Evolutionary conservation across 2,888 invertebrate species (phyloP).

Genomic region (Leptopilina syphax): DNA sequence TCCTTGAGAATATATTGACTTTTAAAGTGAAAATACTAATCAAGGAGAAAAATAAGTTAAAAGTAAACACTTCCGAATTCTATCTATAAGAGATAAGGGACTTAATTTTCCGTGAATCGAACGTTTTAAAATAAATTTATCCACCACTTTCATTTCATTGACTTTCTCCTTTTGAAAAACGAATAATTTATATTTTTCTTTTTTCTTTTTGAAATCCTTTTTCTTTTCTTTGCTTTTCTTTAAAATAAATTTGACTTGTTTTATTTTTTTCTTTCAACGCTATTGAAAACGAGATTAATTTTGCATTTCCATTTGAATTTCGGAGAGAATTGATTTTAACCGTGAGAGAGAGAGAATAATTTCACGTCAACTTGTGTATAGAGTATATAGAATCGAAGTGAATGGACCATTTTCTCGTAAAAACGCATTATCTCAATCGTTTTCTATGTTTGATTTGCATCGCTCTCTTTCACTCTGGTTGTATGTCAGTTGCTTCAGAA

Average conservation of each 20-base stretch:
- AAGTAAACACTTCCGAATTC: neutral
- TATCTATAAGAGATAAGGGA: neutral
- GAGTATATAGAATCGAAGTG: constrained; percentile 10
- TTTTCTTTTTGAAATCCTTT: constrained; percentile 8
- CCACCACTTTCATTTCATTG: neutral
- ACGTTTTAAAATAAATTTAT: neutral
- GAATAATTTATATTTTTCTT: neutral
- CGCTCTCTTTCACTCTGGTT: constrained; percentile 25
- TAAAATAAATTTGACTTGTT: neutral
- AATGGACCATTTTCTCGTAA: constrained; percentile 31
- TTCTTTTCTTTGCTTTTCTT: neutral
- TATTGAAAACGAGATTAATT: constrained; percentile 4
- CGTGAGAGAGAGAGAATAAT: neutral
- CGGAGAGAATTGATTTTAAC: constrained; percentile 17
- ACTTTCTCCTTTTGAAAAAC: neutral
- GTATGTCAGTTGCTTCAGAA: constrained; percentile 18
- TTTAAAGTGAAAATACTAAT: too few species aligned
- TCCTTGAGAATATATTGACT: too few species aligned
- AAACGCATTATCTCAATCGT: constrained; percentile 22
- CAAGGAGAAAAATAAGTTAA: neutral
- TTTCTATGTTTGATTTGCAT: constrained; percentile 33
- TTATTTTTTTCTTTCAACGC: neutral
- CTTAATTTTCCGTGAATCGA: neutral
- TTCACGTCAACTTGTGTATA: constrained; percentile 7
- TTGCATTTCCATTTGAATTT: constrained; percentile 26